A percentile compares a stretch with the other conserved stretches of the same genome.
phyloP scores from a whole-genome alignment of 1,140 invertebrate species.

The Teleopsis dalmanni region DNA sequence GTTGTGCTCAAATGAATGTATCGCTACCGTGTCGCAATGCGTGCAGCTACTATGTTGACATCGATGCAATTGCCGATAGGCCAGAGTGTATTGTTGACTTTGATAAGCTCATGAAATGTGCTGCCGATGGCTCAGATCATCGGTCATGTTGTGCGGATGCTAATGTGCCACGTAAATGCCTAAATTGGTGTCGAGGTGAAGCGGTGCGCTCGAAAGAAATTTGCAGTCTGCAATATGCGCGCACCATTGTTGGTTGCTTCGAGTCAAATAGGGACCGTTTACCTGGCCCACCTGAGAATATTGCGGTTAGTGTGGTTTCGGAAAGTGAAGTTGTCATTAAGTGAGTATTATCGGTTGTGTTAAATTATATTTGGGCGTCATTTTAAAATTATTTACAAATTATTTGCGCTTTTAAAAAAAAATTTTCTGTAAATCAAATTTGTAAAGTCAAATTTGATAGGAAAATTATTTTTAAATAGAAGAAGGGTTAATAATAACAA shows the following conservation, averaged over 20 bases:
- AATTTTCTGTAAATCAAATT: no score
- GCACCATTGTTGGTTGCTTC: conserved; percentile 70
- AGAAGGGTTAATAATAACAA: no score
- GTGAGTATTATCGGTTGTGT: conserved; percentile 23
- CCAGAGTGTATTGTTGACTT: conserved; percentile 73
- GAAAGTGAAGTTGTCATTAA: conserved; percentile 37
- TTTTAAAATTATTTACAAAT: no score
- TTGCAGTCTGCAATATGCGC: conserved; percentile 64
- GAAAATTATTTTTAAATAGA: no score
- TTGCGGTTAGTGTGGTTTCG: conserved; percentile 52
- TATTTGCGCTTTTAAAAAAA: no score
- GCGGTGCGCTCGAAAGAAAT: conserved; percentile 54
- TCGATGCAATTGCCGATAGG: conserved; percentile 68
- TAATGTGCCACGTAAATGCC: conserved; percentile 63
- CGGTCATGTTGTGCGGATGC: conserved; percentile 66
- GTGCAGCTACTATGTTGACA: conserved; percentile 71
- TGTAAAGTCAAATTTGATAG: no score
- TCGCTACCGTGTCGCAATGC: conserved; percentile 65
- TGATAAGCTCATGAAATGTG: conserved; percentile 77
- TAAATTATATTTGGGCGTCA: no score
- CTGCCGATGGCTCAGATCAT: conserved; percentile 72
- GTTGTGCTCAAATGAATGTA: conserved; percentile 69
- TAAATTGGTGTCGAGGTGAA: conserved; percentile 63
- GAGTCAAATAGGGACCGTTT: conserved; percentile 66
- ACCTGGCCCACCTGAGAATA: conserved; percentile 68